Evolutionary conservation across 2,888 invertebrate genomes (phyloP).

Genomic region (Acanthosepion lycidas): DNA sequence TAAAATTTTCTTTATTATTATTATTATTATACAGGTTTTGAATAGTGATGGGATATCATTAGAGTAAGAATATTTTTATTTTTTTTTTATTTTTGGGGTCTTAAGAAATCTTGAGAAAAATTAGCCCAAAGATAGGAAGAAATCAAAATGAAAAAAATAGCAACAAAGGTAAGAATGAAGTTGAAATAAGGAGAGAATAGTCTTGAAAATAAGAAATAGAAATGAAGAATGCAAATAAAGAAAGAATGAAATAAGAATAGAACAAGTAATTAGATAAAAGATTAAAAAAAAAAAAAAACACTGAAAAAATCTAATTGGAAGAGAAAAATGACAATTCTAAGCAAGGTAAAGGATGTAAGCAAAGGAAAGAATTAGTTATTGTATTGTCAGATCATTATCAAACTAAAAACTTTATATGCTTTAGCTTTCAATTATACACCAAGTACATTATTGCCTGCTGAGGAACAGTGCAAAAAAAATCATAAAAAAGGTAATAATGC

Average conservation of each 20-base stretch:
- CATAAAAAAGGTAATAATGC: not conserved
- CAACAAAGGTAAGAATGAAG: not conserved
- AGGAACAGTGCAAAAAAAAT: not conserved
- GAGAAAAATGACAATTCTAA: not conserved
- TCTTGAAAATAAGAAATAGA: not conserved
- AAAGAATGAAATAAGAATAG: not conserved
- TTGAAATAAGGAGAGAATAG: too few species aligned
- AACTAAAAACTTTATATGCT: not conserved
- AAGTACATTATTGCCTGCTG: not conserved
- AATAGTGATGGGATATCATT: too few species aligned
- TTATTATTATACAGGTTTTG: too few species aligned
- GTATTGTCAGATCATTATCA: not conserved
- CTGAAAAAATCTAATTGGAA: not conserved
- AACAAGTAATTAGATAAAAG: not conserved
- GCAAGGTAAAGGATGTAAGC: not conserved
- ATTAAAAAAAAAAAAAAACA: not conserved
- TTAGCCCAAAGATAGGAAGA: not conserved
- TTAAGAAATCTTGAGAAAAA: too few species aligned
- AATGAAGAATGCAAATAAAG: not conserved
- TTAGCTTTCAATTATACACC: not conserved
- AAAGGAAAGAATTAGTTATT: not conserved
- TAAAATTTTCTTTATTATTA: too few species aligned
- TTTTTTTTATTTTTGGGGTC: too few species aligned
- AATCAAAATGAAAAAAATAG: not conserved
- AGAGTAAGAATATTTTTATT: too few species aligned